Evolutionary conservation across 2,888 invertebrate genomes (phyloP).

Genomic region (Heliconius cydno): DNA sequence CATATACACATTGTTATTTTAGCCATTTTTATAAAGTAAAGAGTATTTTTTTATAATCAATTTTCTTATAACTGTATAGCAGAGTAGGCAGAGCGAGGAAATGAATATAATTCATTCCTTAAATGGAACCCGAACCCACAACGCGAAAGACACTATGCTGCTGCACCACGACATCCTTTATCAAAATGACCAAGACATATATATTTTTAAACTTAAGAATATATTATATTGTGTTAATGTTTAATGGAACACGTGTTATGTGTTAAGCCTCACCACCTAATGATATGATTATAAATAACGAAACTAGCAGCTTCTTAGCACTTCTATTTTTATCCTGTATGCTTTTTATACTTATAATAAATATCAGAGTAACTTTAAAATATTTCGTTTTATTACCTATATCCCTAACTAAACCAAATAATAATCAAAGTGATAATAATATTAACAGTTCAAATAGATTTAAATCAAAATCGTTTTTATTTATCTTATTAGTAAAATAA

Average conservation of each 20-base stretch:
- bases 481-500: too few species aligned
- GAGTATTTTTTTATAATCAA: background rate
- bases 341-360: background rate
- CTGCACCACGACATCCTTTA: background rate
- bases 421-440: too few species aligned
- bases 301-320: background rate
- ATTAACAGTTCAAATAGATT: too few species aligned
- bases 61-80: background rate
- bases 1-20: background rate
- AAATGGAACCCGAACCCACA: background rate
- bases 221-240: background rate
- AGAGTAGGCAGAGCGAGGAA: too few species aligned
- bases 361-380: background rate
- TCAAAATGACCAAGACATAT: background rate
- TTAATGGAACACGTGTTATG: background rate
- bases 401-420: background rate
- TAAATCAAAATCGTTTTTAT: background rate
- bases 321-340: background rate
- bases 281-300: slow-evolving; percentile 5
- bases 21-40: background rate
- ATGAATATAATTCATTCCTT: background rate
- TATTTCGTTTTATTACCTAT: background rate
- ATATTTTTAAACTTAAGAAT: background rate
- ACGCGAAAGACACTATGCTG: background rate
- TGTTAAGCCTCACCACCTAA: background rate